Evolutionary conservation across 92 coral and sea anemone genomes (phyloP), one percentile per base, ranked within the genome.

Genomic region (Parazoanthus darwini): DNA sequence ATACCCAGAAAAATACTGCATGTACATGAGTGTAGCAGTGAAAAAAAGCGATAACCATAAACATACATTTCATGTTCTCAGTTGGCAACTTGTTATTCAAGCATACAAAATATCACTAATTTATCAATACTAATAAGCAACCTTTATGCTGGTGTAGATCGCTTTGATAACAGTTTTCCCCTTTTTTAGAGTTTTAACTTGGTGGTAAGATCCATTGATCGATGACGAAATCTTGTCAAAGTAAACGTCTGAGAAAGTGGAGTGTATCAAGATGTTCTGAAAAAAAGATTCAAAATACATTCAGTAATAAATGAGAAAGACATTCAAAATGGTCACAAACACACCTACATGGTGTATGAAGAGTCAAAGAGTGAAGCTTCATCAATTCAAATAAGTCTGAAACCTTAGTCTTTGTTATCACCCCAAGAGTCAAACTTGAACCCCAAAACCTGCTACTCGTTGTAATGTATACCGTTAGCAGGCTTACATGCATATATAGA

Each of bases 201-300:
- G 89, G 68, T 97, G 97, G 76, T 93, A 94, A 11, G 96, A 93
- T 35, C 99, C 98, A 91, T 96, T 95, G 77, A 58, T 82, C 43
- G 99, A 91, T 15, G 99, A 96, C 92, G 93, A 93, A n/a, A 88
- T 79, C 51, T 88, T 92, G 78, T 92, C 74, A 86, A 96, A 96
- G 89, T 88, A 91, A 0, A 83, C 42, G 9, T 85, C 71, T 77
- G 90, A 90, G 87, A 96, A 96, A 8, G 91, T 85, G 44, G 98
- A 74, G 33, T 89, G 79, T 48, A 96, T 92, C 71, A 88, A 75
- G 77, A 96, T 95, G 82, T 96, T 96, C 99, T 96, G 89, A 56
- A 77, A 80, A 29, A 25, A 88, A 23, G 79, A 50, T 77, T 81
- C 25, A 51, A 81, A n/a, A 44, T 23, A 39, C 35, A n/a, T 68